Evolutionary conservation across 1,140 invertebrate genomes (phyloP).

Genomic region (Teleogryllus occipitalis): DNA sequence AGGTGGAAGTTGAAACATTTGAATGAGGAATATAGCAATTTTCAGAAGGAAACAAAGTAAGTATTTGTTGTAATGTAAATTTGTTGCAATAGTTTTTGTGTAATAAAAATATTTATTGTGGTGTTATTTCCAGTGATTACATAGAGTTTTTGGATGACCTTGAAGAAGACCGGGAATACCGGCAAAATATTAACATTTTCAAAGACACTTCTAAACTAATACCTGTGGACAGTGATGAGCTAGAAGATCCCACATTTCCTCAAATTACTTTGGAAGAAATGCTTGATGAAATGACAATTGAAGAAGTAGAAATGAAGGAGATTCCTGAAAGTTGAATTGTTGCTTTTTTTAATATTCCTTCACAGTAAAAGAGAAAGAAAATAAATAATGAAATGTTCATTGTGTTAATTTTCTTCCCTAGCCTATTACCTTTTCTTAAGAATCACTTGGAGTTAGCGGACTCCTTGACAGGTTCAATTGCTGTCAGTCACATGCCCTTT

Average conservation of each 20-base stretch:
- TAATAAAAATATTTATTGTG: background rate
- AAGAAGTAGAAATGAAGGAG: slow-evolving; percentile 45
- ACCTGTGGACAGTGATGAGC: slow-evolving; percentile 53
- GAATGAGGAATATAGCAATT: slow-evolving; percentile 56
- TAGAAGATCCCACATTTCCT: slow-evolving; percentile 63
- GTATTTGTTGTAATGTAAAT: slow-evolving; percentile 27
- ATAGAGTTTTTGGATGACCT: slow-evolving; percentile 95
- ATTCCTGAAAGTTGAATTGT: too few species aligned
- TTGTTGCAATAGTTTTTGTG: background rate
- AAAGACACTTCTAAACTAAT: slow-evolving; percentile 53
- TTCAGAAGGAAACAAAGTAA: slow-evolving; percentile 62
- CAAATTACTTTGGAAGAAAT: slow-evolving; percentile 92
- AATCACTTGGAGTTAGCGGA: too few species aligned
- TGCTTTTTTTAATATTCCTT: too few species aligned
- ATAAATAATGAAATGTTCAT: too few species aligned
- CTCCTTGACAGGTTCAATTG: too few species aligned
- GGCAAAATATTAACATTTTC: slow-evolving; percentile 93
- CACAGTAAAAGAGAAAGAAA: too few species aligned
- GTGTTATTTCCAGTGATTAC: slow-evolving; percentile 63
- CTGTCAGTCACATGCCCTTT: too few species aligned
- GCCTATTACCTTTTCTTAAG: too few species aligned
- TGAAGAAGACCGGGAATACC: slow-evolving; percentile 84
- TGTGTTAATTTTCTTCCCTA: too few species aligned
- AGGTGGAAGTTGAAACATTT: slow-evolving; percentile 91
- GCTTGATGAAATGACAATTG: slow-evolving; percentile 87